phyloP scores from a whole-genome alignment of 2,113 vertebrate genomes.

The Motacilla alba region DNA sequence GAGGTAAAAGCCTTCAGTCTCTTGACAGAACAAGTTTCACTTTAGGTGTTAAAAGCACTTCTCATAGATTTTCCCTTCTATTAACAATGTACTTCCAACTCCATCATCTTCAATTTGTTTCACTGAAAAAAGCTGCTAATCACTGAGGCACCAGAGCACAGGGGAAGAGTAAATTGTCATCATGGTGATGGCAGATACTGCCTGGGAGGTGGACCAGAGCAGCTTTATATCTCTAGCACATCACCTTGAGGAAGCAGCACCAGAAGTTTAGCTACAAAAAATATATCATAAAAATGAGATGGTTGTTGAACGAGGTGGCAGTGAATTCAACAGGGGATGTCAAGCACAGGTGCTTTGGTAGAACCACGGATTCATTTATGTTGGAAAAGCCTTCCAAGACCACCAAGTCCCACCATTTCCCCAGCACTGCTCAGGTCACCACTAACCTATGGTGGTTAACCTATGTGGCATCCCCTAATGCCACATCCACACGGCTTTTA shows the following conservation, averaged over 20 bases:
- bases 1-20: slow-evolving; percentile 18
- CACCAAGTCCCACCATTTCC: neutral
- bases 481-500: neutral
- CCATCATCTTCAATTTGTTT: neutral
- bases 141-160: neutral
- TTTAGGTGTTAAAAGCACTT: slow-evolving; percentile 25
- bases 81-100: neutral
- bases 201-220: neutral
- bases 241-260: neutral
- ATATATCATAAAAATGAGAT: neutral
- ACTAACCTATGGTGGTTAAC: too few relatives aligned
- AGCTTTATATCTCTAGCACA: neutral
- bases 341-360: neutral
- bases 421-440: neutral
- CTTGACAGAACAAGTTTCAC: neutral
- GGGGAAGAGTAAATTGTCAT: neutral
- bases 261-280: neutral
- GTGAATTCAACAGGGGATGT: neutral
- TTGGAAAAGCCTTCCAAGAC: neutral
- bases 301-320: neutral
- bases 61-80: neutral
- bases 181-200: neutral
- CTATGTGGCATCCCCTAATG: too few relatives aligned
- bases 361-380: neutral
- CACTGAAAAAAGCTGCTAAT: neutral